Evolutionary conservation across 1,140 invertebrate species (phyloP).

Genomic region (Latrodectus geometricus): DNA sequence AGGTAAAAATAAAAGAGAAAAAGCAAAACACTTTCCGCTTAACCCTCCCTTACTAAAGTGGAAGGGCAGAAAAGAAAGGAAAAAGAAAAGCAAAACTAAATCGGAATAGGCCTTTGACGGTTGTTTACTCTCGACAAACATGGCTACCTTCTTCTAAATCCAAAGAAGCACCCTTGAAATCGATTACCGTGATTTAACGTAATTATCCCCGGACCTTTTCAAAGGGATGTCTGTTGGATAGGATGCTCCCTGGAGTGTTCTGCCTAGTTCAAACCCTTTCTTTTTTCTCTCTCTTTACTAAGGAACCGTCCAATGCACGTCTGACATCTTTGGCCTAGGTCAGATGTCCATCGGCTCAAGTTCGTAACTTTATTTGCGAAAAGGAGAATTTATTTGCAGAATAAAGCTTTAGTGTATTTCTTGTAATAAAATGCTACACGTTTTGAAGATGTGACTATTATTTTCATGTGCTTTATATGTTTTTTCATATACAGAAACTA

Average conservation of each 20-base stretch:
- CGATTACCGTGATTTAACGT: constrained; percentile 59
- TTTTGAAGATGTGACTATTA: too few species aligned
- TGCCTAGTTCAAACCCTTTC: constrained; percentile 11
- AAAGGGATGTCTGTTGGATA: background rate
- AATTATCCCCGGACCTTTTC: constrained; percentile 43
- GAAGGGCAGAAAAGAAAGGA: background rate
- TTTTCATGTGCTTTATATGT: too few species aligned
- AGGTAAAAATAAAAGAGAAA: background rate
- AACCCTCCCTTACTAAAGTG: background rate
- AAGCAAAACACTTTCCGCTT: background rate
- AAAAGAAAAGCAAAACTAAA: constrained; percentile 8
- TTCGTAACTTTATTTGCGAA: too few species aligned
- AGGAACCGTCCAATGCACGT: background rate
- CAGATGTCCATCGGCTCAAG: too few species aligned
- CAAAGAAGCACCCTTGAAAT: constrained; percentile 35
- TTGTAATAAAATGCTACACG: too few species aligned
- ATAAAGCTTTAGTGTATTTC: too few species aligned
- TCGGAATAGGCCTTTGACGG: background rate
- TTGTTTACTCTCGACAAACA: constrained; percentile 44
- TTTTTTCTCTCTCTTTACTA: background rate
- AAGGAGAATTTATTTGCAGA: too few species aligned
- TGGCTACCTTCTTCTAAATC: constrained; percentile 19
- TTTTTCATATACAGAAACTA: too few species aligned
- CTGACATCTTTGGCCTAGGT: constrained; percentile 20
- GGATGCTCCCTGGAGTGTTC: background rate